phyloP scores from a whole-genome alignment of 2,113 vertebrate genomes.

The Chionodraco myersi region DNA sequence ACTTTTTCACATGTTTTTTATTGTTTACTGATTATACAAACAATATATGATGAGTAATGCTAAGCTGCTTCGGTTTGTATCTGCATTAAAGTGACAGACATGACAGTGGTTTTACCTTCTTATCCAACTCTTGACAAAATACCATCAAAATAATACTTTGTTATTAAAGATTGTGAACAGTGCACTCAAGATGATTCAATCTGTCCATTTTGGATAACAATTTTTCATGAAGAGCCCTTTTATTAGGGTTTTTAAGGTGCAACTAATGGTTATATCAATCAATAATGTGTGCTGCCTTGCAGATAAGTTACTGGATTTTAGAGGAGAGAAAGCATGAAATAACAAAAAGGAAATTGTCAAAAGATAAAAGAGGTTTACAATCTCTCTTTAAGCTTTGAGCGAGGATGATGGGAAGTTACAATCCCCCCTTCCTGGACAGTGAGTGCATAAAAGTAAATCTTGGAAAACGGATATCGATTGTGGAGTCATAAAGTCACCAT shows the following conservation, averaged over 20 bases:
- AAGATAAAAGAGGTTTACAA: conserved; percentile 24
- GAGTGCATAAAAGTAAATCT: conserved; percentile 57
- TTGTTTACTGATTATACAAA: not conserved
- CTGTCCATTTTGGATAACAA: too few relatives aligned
- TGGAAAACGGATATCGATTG: conserved; percentile 64
- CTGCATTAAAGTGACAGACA: not conserved
- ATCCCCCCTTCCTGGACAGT: not conserved
- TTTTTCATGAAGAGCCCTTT: too few relatives aligned
- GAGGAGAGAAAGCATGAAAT: conserved; percentile 1
- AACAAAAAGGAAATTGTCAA: not conserved
- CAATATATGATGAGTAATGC: not conserved
- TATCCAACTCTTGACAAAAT: not conserved
- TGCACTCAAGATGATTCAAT: too few relatives aligned
- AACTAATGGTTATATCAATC: too few relatives aligned
- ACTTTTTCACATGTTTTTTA: too few relatives aligned
- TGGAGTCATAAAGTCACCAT: conserved; percentile 24
- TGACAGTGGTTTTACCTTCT: not conserved
- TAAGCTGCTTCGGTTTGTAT: not conserved
- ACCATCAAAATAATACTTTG: not conserved
- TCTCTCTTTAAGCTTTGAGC: conserved; percentile 45
- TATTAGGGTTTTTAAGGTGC: too few relatives aligned
- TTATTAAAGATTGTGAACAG: not conserved
- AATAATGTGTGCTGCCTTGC: conserved; percentile 37
- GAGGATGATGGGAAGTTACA: conserved; percentile 41
- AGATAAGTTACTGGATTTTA: conserved; percentile 35